These are phyloP conservation scores for Chaenodraco wilsoni DNA, from an alignment of 2,797 vertebrate species.

Conservation along the genomic window DNA sequence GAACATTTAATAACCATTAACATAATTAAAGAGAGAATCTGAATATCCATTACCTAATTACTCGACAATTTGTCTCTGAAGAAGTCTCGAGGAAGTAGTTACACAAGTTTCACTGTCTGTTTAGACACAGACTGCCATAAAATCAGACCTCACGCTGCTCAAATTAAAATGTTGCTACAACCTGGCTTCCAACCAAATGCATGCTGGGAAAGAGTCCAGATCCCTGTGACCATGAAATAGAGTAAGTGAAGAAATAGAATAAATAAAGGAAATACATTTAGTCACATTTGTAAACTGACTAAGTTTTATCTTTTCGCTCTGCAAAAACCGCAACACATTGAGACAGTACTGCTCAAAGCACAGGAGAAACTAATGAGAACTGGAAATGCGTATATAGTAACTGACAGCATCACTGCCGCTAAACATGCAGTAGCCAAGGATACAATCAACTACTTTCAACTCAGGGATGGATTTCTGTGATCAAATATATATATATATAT, in stretches of 20 bases:
- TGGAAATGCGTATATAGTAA: background rate
- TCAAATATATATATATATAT: background rate
- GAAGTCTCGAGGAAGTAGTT: constrained; percentile 37
- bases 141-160: constrained; percentile 53
- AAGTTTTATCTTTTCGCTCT: constrained; percentile 53
- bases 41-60: constrained; percentile 16
- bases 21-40: constrained; percentile 9
- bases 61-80: constrained; percentile 27
- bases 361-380: constrained; percentile 7
- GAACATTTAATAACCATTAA: constrained; percentile 24
- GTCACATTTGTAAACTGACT: constrained; percentile 56
- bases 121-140: constrained; percentile 53
- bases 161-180: constrained; percentile 58
- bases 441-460: background rate
- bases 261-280: constrained; percentile 42
- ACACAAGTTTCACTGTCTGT: constrained; percentile 47
- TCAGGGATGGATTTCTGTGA: background rate
- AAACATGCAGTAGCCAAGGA: background rate
- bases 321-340: constrained; percentile 35
- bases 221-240: constrained; percentile 36
- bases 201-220: constrained; percentile 49
- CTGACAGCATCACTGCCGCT: constrained; percentile 5
- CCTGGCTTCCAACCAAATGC: constrained; percentile 36
- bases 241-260: constrained; percentile 42
- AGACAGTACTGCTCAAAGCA: constrained; percentile 27